Base-by-base conservation (phyloP, 2,113 vertebrate genomes). In the Syngnathus typhle region DNA sequence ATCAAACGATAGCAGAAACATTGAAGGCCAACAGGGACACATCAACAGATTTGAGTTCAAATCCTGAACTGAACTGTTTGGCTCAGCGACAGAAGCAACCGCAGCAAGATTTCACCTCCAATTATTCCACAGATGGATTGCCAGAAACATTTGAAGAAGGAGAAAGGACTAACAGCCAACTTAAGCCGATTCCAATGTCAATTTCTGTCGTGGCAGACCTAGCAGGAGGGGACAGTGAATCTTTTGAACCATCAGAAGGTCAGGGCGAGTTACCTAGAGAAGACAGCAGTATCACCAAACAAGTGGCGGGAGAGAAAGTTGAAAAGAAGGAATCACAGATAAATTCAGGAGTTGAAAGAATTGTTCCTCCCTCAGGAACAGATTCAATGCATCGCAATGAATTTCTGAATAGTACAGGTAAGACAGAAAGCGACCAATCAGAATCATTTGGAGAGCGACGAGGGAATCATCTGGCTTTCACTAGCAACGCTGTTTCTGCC, bases 81-180 rank as follows among this genome's bases (percentile, higher is more conserved):
- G 68, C 75, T 76, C 75, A 74, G 69, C 80, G 80, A 80, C 78
- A 77, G 74, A 63, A 85, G 62, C 51, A 76, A 64, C 74, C 71
- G 75, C 60, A 82, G 12, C 55, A 74, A 59, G 21, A 32, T 66
- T 73, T 72, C 54, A 67, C 23, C 70, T 73, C 69, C 61, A 84
- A 67, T 65, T 67, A 61, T 46, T 55, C 59, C 65, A 55, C 78
- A 73, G 81, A 84, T 66, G 71, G 70, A 38, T 36, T 75, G 66
- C 80, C 75, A 78, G 64, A 71, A 41, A 10, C 19, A 60, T 47
- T 44, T 49, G 69, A 80, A 61, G 56, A 27, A n/a, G 65, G 21
- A 52, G 62, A 66, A 78, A 64, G 58, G 27, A 59, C 39, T 16
- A 56, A 43, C 3, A 54, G 36, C 68, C 63, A 73, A 56, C 38